Evolutionary conservation across 2,113 vertebrate genomes (phyloP), one percentile per base, ranked within the genome.

Genomic region (Uria lomvia): DNA sequence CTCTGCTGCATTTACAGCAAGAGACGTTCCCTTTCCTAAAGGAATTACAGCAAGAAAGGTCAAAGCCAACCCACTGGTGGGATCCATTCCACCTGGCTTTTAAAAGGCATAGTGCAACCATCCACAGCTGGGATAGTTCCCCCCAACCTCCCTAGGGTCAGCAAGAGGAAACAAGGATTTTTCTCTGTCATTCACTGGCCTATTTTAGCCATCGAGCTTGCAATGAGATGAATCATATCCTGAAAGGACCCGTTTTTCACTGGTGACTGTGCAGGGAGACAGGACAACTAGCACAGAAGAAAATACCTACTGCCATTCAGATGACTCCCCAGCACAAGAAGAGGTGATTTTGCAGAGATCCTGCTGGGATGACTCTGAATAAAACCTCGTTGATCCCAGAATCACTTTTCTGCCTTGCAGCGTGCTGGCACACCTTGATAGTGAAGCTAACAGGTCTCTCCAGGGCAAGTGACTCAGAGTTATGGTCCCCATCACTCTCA

Each of bases 81-180:
- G 73, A 56, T 91, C 74, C 30, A 34, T 89, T 68, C 76, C 93
- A 95, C 75, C 79, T 89, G 89, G 55, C 50, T 74, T 67, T 47
- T 47, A 72, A 52, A 80, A 91, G 67, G 42, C 49, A 8, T 7
- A 49, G 36, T 5, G 29, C n/a, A 71, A 32, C 55, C 42, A 45
- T 50, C 66, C 34, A 12, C 92, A 96, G 86, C 86, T 92, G 95
- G 73, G 43, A 24, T 40, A 55, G 68, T 29, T 78, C 21, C n/a
- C 12, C 27, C 15, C 12, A 20, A 55, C 29, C 32, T 95, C 87
- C 70, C 66, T 6, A 23, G 70, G 43, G 73, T 10, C 91, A 87
- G 43, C 9, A 29, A 74, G 59, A 88, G 72, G 83, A 96, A 96
- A 47, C 53, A 30, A 75, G 38, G 38, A 5, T 67, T 87, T 91